Base-by-base conservation (phyloP, 2,888 invertebrate species). In the Luperina nickerlii region DNA sequence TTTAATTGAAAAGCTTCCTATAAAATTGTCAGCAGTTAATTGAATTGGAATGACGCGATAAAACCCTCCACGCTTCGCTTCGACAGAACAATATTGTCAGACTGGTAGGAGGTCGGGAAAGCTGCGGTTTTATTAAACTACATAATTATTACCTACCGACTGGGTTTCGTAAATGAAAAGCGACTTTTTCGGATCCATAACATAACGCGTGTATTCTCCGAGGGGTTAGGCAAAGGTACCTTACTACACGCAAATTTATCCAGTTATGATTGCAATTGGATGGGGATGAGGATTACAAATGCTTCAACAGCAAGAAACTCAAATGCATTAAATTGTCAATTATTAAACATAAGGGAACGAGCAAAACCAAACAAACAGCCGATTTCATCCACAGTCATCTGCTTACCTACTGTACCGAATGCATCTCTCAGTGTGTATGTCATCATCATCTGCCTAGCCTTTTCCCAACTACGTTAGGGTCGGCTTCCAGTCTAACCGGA, bases 1-100 rank as follows among this genome's bases (percentile, higher is more conserved):
- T 69, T 76, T 62, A 83, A 83, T 77, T 77, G 45, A 77, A 77
- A 77, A 83, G 83, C 77, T 82, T 67, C 7, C n/a, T 11, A 15
- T 75, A n/a, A 54, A 68, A 62, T 62, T 62, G 68, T 62, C 27
- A 38, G 9, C 38, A 54, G 51, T 70, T 82, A 32, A 70, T 67
- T 69, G 77, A 76, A 82, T 45, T 54, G 27, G 54, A 70, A 81
- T 4, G 66, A 18, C 27, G 38, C 51, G 70, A 76, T 82, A 82
- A 66, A 81, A 65, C 27, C 2, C 32, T 51, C 20, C 24, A 48
- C 70, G 66, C 38, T 81, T n/a, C 65, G 51, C 42, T 69, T 27
- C 32, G n/a, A 60, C 65, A 48, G 70, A 82, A 82, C 60, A 57
- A 82, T 76, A 81, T 81, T 60, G 57, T 27, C 45, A 11, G 54